Base-by-base conservation (phyloP, 2,797 vertebrate genomes). In the Dendrocincla tyrannina region DNA sequence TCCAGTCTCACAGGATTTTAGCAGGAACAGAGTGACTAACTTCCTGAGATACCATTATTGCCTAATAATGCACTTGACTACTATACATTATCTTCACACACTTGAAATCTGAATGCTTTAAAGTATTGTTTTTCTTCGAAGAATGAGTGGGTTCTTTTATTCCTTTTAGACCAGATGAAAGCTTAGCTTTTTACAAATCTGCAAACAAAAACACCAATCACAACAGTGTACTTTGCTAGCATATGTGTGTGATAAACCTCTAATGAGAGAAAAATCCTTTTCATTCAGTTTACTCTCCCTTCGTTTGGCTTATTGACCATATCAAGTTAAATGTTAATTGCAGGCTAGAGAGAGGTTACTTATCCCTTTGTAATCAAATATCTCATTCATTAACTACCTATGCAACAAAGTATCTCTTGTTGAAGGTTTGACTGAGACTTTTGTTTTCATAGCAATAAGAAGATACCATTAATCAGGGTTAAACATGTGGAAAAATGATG, bases 241-340 rank as follows among this genome's bases (percentile, higher is more conserved):
- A 50, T 84, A 19, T 59, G 27, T 93, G 39, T 77, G 41, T 76
- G 86, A 94, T 87, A 79, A 92, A 85, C 76, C 42, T 33, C 49
- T 91, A 69, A 95, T 32, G 68, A 96, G 56, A 92, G 63, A 97
- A 91, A 82, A 95, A 49, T 41, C 32, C 56, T 96, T 95, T 96
- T 93, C 53, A 85, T 92, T 94, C 79, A 68, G 33, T 93, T 96
- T 92, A 72, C 88, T 96, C 95, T 96, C 59, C 75, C 77, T 98
- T 96, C 95, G 9, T 96, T 97, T 97, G 92, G 93, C 93, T 97
- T 97, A 97, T 95, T 97, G 92, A 87, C 90, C 95, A 93, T 98
- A 98, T 98, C 97, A 97, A 98, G 97, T 98, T 98, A 98, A 98
- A 98, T 98, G 98, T 98, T 98, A 98, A 98, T 98, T 98, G 96